Evolutionary conservation across 2,797 vertebrate genomes (phyloP), one percentile per base, ranked within the genome.

Genomic region (Neosilurus mollespiculum): DNA sequence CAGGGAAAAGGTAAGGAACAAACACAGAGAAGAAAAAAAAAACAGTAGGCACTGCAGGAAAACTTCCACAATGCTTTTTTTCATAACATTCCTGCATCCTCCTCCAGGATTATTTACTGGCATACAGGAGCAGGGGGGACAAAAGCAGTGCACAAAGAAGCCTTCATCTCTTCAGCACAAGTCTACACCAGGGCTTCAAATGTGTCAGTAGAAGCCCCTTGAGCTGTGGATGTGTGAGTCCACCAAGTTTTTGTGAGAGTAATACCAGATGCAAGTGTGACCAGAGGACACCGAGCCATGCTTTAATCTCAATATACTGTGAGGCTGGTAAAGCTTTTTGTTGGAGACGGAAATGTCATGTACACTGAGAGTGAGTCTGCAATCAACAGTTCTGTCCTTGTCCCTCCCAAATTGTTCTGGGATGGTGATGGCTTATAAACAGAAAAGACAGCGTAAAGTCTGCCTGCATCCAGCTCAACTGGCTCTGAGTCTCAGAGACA

Each of bases 11-110:
- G 88, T 92, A 88, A 90, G 77, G 88, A 84, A 87, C 89, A 87
- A 93, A 94, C 92, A 93, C 92, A 92, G 89, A 89, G 88, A 90
- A 92, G 87, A 88, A 4, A 43, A 43, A 43, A 85, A 88, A 88
- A 84, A 87, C 88, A 85, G 88, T 91, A 91, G 92, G 90, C 90
- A 92, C 89, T 88, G 83, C 86, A 88, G 90, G 86, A 91, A 83
- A 87, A 83, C 70, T 76, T 85, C 84, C 86, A 87, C 84, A 87
- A 84, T 81, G 85, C 75, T 16, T 89, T 86, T 84, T 85, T 89
- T 86, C 88, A 87, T 84, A 83, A 88, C 84, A 84, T 86, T 85
- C 81, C 88, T 84, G 83, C 79, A 84, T 86, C 82, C 69, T 84
- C 84, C 84, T 86, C 81, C 86, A 84, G 87, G 84, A 88, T 85